Percentiles rank a stretch among this genome's conserved stretches.
Conservation (phyloP, 2,113 vertebrate species). For the Miniopterus natalensis region DNA sequence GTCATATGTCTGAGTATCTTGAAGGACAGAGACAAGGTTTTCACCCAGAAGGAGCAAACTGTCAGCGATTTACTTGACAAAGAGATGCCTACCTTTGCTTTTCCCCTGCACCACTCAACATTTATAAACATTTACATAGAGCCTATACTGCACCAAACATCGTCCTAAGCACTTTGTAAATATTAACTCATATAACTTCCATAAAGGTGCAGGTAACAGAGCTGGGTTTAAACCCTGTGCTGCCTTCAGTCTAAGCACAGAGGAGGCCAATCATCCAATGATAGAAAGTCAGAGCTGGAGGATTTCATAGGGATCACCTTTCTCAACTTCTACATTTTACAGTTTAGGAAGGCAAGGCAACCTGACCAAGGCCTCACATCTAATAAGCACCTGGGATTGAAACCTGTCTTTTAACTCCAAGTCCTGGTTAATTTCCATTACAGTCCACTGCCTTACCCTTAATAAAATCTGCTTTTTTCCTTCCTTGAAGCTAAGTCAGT, state of each 20-base stretch:
- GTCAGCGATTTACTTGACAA: not conserved
- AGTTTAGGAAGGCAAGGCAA: not conserved
- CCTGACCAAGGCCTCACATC: not conserved
- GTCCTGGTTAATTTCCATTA: not conserved
- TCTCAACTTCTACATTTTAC: not conserved
- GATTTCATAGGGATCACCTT: not conserved
- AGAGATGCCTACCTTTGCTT: not conserved
- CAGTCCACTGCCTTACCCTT: not conserved
- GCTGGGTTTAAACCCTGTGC: not conserved
- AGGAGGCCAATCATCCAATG: not conserved
- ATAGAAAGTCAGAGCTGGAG: not conserved
- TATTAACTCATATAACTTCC: not conserved
- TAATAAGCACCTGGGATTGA: not conserved
- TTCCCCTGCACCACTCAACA: not conserved
- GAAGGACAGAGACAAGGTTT: not conserved
- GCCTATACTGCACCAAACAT: not conserved
- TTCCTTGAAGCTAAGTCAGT: slow-evolving; percentile 94
- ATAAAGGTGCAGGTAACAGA: not conserved
- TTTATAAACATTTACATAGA: not conserved
- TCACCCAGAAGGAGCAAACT: not conserved
- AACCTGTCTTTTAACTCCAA: not conserved
- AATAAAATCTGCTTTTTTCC: slow-evolving; percentile 29
- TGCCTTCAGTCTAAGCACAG: not conserved
- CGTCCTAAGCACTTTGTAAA: slow-evolving; percentile 4
- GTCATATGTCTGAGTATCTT: not conserved